Base-by-base conservation (phyloP, 2,797 vertebrate genomes). In the Vireo griseus region DNA sequence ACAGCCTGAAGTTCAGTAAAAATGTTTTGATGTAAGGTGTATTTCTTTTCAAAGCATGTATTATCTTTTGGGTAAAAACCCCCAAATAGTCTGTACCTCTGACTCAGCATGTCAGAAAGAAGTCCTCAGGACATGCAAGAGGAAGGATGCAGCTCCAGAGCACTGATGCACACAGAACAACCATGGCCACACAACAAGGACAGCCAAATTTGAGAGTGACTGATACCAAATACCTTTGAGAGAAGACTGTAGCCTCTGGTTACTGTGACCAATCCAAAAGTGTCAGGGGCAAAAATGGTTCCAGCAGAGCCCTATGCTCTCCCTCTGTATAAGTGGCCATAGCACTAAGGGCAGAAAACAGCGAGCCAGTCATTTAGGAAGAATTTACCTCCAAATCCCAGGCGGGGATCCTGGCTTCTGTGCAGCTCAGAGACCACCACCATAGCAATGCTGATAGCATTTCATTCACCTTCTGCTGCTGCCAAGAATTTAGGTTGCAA, bases 401-500 rank as follows among this genome's bases (percentile, higher is more conserved):
- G 1, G 39, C 50, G 62, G 9, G 3, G 12, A 61, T 86, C 20
- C 45, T 77, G 68, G 24, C 55, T 80, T 57, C 78, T 33, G 7
- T 0, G 2, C 45, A 94, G 45, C 61, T 74, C 7, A 0, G 72
- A 80, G 48, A 61, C 28, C 58, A 48, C 61, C 0, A 0, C 29
- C 0, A 1, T 5, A 90, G 47, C 51, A 75, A 54, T 0, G 0
- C 22, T 2, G 2, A 39, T 9, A 61, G 15, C 29, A 52, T 39
- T 74, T 79, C 14, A 13, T 66, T 61, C 62, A 77, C 50, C 45
- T n/a, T 26, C 40, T 67, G 54, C 42, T 71, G 72, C 68, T 74
- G 79, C 69, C 72, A 74, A 48, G 66, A 83, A 75, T 78, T 63
- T 35, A 77, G 37, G n/a, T 14, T 80, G 47, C 65, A 77, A 71